Evolutionary conservation across 1,140 invertebrate species (phyloP).

Genomic region (Plectus sambesii): DNA sequence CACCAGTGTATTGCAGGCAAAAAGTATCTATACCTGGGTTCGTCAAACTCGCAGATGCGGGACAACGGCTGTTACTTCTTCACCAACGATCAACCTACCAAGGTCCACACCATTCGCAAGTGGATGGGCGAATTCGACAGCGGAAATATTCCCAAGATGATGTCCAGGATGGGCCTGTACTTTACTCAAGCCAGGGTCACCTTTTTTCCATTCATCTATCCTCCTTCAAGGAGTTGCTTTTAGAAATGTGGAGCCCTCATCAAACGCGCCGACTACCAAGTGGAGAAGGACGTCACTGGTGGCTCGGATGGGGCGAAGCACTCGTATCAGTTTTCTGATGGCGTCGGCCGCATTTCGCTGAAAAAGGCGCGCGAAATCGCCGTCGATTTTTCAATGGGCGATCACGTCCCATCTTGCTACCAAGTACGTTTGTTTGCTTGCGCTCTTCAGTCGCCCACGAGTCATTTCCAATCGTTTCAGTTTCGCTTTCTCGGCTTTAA

Average conservation of each 20-base stretch:
- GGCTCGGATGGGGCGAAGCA: slow-evolving; percentile 5
- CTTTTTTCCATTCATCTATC: not conserved
- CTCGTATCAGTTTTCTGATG: slow-evolving; percentile 25
- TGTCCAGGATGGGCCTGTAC: slow-evolving; percentile 39
- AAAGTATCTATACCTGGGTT: slow-evolving; percentile 35
- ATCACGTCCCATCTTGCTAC: slow-evolving; percentile 16
- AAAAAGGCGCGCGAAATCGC: slow-evolving; percentile 10
- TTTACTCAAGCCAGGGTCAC: slow-evolving; percentile 34
- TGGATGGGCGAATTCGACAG: slow-evolving; percentile 30
- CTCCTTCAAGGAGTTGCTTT: not conserved
- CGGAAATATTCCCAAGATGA: slow-evolving; percentile 34
- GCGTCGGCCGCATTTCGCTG: slow-evolving; percentile 23
- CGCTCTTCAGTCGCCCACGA: not conserved
- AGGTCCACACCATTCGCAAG: slow-evolving; percentile 16
- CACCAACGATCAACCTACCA: slow-evolving; percentile 9
- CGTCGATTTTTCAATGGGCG: slow-evolving; percentile 9
- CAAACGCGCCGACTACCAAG: slow-evolving; percentile 1
- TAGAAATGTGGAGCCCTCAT: slow-evolving; percentile 6
- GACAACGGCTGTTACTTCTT: slow-evolving; percentile 39
- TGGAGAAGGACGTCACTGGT: slow-evolving; percentile 14
- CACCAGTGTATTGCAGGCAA: slow-evolving; percentile 8
- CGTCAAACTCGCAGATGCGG: slow-evolving; percentile 38
- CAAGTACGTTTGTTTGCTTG: slow-evolving; percentile 20
- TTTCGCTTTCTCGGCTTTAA: slow-evolving; percentile 28
- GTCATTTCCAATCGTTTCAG: slow-evolving; percentile 15